Evolutionary conservation across 2,113 vertebrate genomes (phyloP).

Genomic region (Atherinomorus stipes): DNA sequence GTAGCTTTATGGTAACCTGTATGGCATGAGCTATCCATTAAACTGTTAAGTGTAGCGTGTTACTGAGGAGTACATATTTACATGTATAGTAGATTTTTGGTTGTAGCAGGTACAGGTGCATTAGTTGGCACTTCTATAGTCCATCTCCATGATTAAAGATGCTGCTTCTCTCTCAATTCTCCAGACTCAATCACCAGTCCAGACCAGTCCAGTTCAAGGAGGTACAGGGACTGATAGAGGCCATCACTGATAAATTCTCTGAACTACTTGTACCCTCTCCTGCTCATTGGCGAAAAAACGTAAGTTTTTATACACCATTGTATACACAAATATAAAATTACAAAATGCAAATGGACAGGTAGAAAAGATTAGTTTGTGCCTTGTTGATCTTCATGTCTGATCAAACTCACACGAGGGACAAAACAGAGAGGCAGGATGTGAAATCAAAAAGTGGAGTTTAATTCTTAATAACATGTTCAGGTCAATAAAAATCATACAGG

Average conservation of each 20-base stretch:
- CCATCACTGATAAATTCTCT: slow-evolving; percentile 82
- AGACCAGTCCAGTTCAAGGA: slow-evolving; percentile 87
- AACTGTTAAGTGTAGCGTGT: neutral
- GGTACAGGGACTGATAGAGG: slow-evolving; percentile 84
- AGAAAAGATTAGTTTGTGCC: neutral
- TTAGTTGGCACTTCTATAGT: too few relatives aligned
- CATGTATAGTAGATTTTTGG: neutral
- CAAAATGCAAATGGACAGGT: neutral
- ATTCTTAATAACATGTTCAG: neutral
- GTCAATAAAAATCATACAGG: neutral
- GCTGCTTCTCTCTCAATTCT: slow-evolving; percentile 40
- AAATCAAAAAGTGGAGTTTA: neutral
- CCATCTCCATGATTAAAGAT: neutral
- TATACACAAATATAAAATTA: neutral
- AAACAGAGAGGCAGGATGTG: neutral
- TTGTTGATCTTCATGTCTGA: too few relatives aligned
- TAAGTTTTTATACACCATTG: slow-evolving; percentile 48
- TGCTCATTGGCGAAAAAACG: slow-evolving; percentile 29
- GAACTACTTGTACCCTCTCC: slow-evolving; percentile 77
- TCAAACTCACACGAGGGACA: neutral
- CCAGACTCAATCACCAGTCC: slow-evolving; percentile 90
- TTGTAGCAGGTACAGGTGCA: neutral
- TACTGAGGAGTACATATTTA: neutral
- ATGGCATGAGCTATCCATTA: neutral
- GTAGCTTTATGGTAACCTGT: neutral